These are phyloP conservation scores for Sphenodon punctatus DNA, from an alignment of 2,797 vertebrate genomes.

Conservation along the genomic window DNA sequence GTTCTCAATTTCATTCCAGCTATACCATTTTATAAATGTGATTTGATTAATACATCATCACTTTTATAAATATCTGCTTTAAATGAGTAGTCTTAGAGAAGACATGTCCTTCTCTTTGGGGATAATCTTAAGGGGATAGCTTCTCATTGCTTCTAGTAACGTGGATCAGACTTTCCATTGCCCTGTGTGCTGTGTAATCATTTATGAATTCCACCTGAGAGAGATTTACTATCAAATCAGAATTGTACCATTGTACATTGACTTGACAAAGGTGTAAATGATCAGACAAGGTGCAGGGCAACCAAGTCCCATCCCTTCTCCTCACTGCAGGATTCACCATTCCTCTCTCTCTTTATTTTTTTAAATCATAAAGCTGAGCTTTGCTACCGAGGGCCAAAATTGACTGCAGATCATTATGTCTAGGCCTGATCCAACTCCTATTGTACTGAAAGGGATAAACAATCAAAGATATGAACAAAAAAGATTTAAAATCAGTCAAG, in stretches of 20 bases:
- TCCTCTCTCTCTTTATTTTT: too few relatives aligned
- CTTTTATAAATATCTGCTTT: too few relatives aligned
- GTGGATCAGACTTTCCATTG: neutral
- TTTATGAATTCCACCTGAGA: too few relatives aligned
- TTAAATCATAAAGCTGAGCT: too few relatives aligned
- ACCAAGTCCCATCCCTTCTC: neutral
- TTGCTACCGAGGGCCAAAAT: too few relatives aligned
- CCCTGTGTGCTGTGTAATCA: neutral
- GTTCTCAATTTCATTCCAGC: neutral
- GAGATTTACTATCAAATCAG: too few relatives aligned
- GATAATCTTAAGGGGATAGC: neutral
- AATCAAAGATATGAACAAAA: neutral
- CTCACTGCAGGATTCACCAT: too few relatives aligned
- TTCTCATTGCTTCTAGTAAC: neutral
- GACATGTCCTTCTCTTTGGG: neutral
- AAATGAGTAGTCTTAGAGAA: neutral
- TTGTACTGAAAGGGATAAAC: neutral
- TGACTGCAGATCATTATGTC: too few relatives aligned
- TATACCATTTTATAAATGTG: neutral
- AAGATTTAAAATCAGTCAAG: neutral
- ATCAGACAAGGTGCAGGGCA: rapidly evolving
- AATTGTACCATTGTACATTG: rapidly evolving
- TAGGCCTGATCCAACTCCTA: neutral
- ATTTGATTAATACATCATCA: too few relatives aligned
- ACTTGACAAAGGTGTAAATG: neutral